phyloP scores from a whole-genome alignment of 2,888 invertebrate genomes.

The Leptopterna dolabrata region DNA sequence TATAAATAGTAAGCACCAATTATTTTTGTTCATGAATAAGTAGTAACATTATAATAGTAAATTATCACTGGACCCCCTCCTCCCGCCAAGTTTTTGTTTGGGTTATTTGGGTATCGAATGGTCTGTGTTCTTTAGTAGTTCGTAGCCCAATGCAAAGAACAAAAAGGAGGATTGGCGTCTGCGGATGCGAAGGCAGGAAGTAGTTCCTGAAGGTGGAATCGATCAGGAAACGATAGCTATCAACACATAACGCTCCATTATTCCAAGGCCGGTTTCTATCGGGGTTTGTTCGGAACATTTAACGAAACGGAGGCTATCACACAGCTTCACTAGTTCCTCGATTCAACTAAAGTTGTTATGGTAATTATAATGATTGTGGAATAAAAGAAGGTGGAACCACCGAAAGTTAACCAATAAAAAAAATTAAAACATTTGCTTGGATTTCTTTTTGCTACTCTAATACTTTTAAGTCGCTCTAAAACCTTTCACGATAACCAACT shows the following conservation, averaged over 20 bases:
- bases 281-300: neutral
- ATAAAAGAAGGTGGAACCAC: too few species aligned
- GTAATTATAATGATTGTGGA: too few species aligned
- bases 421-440: too few species aligned
- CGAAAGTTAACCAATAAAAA: too few species aligned
- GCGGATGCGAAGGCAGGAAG: neutral
- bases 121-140: neutral
- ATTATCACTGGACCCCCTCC: too few species aligned
- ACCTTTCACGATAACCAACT: too few species aligned
- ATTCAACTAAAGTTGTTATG: neutral
- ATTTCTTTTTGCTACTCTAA: too few species aligned
- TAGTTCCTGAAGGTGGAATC: neutral
- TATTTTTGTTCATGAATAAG: too few species aligned
- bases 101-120: neutral
- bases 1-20: too few species aligned
- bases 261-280: neutral
- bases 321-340: neutral
- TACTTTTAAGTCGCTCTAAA: too few species aligned
- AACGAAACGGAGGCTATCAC: neutral
- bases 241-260: neutral
- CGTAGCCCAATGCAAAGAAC: neutral
- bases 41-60: too few species aligned
- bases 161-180: neutral
- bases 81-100: too few species aligned
- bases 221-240: neutral